Evolutionary conservation across 2,888 invertebrate species (phyloP).

Genomic region (Tubiluchus corallicola): DNA sequence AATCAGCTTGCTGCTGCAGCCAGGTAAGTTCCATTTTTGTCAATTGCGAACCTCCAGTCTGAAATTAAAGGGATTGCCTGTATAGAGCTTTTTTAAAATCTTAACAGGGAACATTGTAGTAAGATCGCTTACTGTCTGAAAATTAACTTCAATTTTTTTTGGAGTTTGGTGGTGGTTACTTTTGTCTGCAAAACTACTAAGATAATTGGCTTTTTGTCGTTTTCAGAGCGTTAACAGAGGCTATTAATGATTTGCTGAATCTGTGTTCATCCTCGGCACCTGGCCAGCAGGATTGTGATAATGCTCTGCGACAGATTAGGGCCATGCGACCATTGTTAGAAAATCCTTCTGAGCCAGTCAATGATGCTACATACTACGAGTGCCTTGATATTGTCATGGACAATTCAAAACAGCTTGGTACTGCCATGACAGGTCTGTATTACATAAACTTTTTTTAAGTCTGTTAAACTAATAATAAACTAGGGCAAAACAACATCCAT

Average conservation of each 20-base stretch:
- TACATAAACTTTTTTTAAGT: too few species aligned
- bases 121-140: too few species aligned
- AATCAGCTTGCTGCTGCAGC: conserved; percentile 73
- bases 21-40: conserved; percentile 26
- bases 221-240: conserved; percentile 62
- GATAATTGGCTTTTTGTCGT: too few species aligned
- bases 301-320: conserved; percentile 76
- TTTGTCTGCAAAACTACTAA: too few species aligned
- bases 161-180: too few species aligned
- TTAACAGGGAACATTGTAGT: too few species aligned
- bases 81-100: too few species aligned
- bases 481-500: too few species aligned
- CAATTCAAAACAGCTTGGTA: conserved; percentile 47
- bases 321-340: conserved; percentile 58
- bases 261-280: conserved; percentile 75
- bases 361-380: conserved; percentile 74
- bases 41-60: too few species aligned
- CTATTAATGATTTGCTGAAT: conserved; percentile 72
- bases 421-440: conserved; percentile 62
- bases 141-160: too few species aligned
- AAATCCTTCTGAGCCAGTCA: conserved; percentile 68
- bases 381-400: conserved; percentile 77
- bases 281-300: conserved; percentile 90
- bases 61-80: too few species aligned
- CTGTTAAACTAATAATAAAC: too few species aligned